Conservation (phyloP, 23 tunicate species). For the Styela clava region DNA sequence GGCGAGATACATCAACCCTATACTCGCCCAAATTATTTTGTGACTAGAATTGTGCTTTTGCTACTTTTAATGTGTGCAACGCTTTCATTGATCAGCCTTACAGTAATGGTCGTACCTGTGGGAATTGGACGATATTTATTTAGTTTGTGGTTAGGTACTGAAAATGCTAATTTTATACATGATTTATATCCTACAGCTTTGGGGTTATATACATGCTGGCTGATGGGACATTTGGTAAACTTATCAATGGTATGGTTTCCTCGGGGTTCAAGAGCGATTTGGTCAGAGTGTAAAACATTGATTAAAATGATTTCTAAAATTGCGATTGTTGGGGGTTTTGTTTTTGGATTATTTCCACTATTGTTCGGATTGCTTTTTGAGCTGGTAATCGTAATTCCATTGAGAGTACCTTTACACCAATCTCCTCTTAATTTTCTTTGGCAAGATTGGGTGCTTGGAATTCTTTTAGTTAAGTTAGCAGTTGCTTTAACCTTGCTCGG, state of each 20-base stretch:
- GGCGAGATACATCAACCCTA: conserved; percentile 23
- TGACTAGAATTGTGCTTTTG: conserved; percentile 25
- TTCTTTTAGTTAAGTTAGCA: conserved; percentile 33
- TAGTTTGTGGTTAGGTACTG: neutral
- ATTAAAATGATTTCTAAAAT: conserved; percentile 30
- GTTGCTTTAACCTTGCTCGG: conserved; percentile 42
- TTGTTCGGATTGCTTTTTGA: conserved; percentile 62
- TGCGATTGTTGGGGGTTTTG: conserved; percentile 23
- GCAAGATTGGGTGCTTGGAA: conserved; percentile 85
- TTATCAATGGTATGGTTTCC: conserved; percentile 47
- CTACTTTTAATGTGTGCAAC: conserved; percentile 22
- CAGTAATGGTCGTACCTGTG: neutral
- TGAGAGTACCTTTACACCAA: conserved; percentile 53
- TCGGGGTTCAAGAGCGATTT: conserved; percentile 31
- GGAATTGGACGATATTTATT: conserved; percentile 11
- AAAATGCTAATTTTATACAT: conserved; percentile 11
- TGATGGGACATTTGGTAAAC: conserved; percentile 14
- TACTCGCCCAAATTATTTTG: conserved; percentile 34
- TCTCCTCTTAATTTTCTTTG: conserved; percentile 62
- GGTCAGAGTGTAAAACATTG: conserved; percentile 15
- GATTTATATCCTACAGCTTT: conserved; percentile 58
- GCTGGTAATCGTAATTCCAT: conserved; percentile 53
- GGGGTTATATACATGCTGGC: conserved; percentile 67
- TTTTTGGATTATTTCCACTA: conserved; percentile 41
- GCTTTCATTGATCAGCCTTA: conserved; percentile 13